Base-by-base conservation (phyloP, 1,140 invertebrate genomes). In the Drosophila kepulauana region DNA sequence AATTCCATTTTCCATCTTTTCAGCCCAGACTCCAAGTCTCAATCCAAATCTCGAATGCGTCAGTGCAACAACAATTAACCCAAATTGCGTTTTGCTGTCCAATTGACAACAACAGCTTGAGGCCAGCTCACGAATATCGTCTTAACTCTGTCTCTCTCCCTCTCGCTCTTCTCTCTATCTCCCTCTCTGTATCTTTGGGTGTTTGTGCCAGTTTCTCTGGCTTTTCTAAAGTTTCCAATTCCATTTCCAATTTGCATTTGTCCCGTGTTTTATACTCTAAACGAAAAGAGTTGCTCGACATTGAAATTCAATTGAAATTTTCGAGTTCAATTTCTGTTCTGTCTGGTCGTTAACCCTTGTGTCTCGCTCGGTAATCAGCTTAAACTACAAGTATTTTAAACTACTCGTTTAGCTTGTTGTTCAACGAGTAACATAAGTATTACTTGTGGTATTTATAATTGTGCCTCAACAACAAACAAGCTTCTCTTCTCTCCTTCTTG, bases 31-130 rank as follows among this genome's bases (percentile, higher is more conserved):
- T 43, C 38, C 10, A 7, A 13, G 1, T 35, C 11, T 2, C 10
- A 51, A 4, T 38, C 10, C 16, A 56, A 54, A 46, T 33, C 63
- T 62, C 25, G 28, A 77, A 70, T 68, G 84, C 75, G 80, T 82
- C 75, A 70, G 71, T 71, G 63, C 72, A 58, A 74, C 84, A 89
- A 75, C 84, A 89, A 86, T 87, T 87, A 87, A 88, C 84, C 84
- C 81, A 87, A 87, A 84, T 87, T 72, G 80, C 84, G 61, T 74
- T 68, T 79, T 33, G 73, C 64, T 62, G 63, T 56, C 69, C 84
- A 77, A 68, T 77, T 62, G 76, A 72, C 20, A 25, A 75, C 75
- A 61, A 54, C 78, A 49, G 49, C 80, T 78, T 58, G 48, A 25
- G 85, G 84, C 84, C 54, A 72, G 66, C 33, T 76, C 84, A 84